These are phyloP conservation scores for Trididemnum nubilum DNA, from an alignment of 23 tunicate species.

Conservation along the genomic window DNA sequence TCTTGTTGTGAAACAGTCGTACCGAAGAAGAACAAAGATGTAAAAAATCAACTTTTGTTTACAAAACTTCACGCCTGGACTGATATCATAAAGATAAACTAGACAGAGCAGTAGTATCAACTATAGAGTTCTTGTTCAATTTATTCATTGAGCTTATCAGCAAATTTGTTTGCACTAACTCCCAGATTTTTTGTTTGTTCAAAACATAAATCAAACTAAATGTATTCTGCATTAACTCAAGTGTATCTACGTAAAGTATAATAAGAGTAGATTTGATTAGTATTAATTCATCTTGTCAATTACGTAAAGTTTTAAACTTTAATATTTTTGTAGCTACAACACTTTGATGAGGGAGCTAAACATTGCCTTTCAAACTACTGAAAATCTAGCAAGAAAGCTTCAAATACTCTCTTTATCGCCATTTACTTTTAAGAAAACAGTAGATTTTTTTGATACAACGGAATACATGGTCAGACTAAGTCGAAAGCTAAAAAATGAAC, in stretches of 20 bases:
- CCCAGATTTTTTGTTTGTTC: not conserved
- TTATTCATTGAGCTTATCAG: not conserved
- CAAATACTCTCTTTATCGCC: not conserved
- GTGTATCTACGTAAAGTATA: too few relatives aligned
- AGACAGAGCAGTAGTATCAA: not conserved
- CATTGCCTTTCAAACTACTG: not conserved
- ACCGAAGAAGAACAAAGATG: not conserved
- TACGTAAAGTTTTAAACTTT: too few relatives aligned
- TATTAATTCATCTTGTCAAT: too few relatives aligned
- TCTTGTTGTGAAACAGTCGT: not conserved
- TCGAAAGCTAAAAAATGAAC: conserved; percentile 7
- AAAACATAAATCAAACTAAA: not conserved
- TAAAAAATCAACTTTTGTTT: not conserved
- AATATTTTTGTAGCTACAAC: not conserved
- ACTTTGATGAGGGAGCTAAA: not conserved
- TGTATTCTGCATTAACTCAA: too few relatives aligned
- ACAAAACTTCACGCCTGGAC: not conserved
- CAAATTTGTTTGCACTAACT: not conserved
- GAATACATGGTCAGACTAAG: conserved; percentile 5
- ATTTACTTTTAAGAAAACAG: not conserved
- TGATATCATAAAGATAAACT: not conserved
- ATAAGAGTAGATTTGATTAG: too few relatives aligned
- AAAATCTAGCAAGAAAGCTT: not conserved
- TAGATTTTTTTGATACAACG: conserved; percentile 16
- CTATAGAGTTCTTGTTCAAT: not conserved